Conservation (phyloP, 2,888 invertebrate genomes). For the Neoscelio sp. region DNA sequence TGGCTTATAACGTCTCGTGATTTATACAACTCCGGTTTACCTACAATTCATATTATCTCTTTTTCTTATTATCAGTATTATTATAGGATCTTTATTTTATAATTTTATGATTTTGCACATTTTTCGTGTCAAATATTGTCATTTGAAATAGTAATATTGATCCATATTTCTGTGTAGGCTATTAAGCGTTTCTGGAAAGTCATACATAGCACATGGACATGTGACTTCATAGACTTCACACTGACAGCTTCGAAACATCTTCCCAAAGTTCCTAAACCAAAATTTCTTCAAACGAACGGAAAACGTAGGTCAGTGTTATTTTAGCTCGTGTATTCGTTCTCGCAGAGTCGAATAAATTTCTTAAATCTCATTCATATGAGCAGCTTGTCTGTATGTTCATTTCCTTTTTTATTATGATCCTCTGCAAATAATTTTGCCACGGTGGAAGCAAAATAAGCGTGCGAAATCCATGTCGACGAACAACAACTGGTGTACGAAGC, state of each 20-base stretch:
- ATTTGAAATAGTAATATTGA: constrained; percentile 1
- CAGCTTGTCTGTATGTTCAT: constrained; percentile 10
- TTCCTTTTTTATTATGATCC: constrained; percentile 38
- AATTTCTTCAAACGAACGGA: no score
- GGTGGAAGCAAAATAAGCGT: constrained; percentile 17
- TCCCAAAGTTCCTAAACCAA: constrained; percentile 59
- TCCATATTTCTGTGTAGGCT: constrained; percentile 6
- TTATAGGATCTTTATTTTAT: no score
- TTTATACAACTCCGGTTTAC: no score
- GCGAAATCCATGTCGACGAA: constrained; percentile 26
- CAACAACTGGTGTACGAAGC: constrained; percentile 14
- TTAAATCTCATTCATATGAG: constrained; percentile 2
- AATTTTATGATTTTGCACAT: no score
- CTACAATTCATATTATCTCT: no score
- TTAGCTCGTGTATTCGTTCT: constrained; percentile 63
- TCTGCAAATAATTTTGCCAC: constrained; percentile 16
- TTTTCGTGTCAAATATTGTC: no score
- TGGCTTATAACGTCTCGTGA: no score
- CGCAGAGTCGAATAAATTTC: constrained; percentile 19
- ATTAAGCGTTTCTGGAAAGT: constrained; percentile 63
- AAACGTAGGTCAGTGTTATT: constrained; percentile 67
- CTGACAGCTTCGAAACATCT: constrained; percentile 47
- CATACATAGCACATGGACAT: constrained; percentile 40
- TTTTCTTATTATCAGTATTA: no score
- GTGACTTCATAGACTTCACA: constrained; percentile 56